Percentiles rank a stretch among this genome's conserved stretches.
Evolutionary conservation across 2,113 vertebrate species (phyloP).

Genomic region (Lipotes vexillifer): DNA sequence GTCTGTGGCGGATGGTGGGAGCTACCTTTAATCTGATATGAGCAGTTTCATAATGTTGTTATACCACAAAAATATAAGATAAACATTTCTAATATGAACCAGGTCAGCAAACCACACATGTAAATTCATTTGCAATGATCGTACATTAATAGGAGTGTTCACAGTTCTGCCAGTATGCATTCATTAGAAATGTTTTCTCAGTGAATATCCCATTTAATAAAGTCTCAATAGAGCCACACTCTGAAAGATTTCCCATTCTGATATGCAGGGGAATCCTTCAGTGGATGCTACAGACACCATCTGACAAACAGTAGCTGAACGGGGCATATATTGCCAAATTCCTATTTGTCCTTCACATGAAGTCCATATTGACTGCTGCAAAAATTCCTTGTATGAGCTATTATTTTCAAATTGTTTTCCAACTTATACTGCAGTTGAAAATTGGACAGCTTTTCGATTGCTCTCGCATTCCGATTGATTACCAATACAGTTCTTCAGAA

Average conservation of each 20-base stretch:
- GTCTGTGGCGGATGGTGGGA: neutral
- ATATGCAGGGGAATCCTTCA: neutral
- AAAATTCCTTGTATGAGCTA: conserved; percentile 90
- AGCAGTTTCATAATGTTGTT: neutral
- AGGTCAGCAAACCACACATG: neutral
- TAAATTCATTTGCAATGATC: neutral
- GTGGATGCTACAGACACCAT: conserved; percentile 71
- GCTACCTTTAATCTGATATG: neutral
- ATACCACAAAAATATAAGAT: neutral
- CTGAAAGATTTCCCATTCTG: conserved; percentile 33
- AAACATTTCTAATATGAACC: conserved; percentile 30
- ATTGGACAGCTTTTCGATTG: conserved; percentile 98
- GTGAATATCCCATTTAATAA: neutral
- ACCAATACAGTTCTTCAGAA: conserved; percentile 92
- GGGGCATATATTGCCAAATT: conserved; percentile 75
- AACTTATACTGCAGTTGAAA: conserved; percentile 96
- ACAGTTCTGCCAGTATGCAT: neutral
- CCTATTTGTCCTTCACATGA: conserved; percentile 94
- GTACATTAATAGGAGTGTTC: neutral
- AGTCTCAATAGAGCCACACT: conserved; percentile 43
- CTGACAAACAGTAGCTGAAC: conserved; percentile 74
- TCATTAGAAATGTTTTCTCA: neutral
- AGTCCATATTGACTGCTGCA: conserved; percentile 93
- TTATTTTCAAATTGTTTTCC: conserved; percentile 99
- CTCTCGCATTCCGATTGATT: conserved; percentile 95